These are phyloP conservation scores for Xerus rutilus DNA, from an alignment of 2,797 vertebrate species.

Conservation along the genomic window DNA sequence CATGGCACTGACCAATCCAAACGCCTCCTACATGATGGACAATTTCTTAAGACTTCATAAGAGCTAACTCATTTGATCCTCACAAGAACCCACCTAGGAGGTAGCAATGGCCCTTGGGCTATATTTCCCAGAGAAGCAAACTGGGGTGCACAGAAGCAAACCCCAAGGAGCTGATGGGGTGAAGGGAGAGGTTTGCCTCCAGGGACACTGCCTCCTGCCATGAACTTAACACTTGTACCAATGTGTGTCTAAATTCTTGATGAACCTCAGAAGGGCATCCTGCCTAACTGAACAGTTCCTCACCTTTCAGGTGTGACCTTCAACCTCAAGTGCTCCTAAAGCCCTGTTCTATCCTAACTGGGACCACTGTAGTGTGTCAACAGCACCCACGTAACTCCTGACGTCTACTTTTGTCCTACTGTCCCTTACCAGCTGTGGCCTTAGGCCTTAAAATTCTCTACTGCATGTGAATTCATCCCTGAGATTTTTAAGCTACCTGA, in stretches of 20 bases:
- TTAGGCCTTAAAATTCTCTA: not conserved
- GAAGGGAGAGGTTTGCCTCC: not conserved
- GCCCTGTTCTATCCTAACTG: not conserved
- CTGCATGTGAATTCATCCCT: not conserved
- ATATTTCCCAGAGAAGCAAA: not conserved
- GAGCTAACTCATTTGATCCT: not conserved
- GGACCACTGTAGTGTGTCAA: fast-evolving
- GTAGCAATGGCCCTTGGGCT: not conserved
- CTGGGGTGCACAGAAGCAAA: not conserved
- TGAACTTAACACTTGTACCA: fast-evolving
- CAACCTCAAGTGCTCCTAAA: not conserved
- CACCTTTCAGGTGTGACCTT: not conserved
- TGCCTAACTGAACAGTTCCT: not conserved
- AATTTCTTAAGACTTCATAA: fast-evolving
- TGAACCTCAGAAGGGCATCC: not conserved
- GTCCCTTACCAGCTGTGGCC: not conserved
- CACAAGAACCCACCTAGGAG: not conserved
- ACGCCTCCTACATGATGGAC: too few relatives aligned
- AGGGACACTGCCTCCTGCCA: too few relatives aligned
- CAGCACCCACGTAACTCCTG: not conserved
- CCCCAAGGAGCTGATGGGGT: not conserved
- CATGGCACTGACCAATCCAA: fast-evolving
- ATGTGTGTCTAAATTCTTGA: not conserved
- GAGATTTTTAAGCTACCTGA: not conserved
- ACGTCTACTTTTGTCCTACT: not conserved